These are phyloP conservation scores for Spilosoma lubricipeda DNA, from an alignment of 2,888 invertebrate genomes.

Conservation along the genomic window DNA sequence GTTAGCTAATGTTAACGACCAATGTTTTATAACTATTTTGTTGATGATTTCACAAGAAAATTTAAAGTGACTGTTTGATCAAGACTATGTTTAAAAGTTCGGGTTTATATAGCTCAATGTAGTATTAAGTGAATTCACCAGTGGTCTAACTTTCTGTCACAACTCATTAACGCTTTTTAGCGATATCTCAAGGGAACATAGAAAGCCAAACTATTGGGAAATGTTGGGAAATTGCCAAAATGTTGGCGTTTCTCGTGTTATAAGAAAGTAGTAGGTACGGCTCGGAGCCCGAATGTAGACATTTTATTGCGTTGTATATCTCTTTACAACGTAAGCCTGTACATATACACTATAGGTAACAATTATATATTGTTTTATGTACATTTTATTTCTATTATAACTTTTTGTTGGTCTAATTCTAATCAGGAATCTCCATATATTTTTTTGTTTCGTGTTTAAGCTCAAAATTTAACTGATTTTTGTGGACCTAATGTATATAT, in stretches of 20 bases:
- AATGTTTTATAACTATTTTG: slow-evolving; percentile 52
- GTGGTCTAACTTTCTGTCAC: slow-evolving; percentile 42
- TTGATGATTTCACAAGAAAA: slow-evolving; percentile 44
- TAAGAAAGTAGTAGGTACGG: slow-evolving; percentile 46
- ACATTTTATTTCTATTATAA: slow-evolving; percentile 14
- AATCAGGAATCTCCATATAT: slow-evolving; percentile 54
- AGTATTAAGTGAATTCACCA: slow-evolving; percentile 58
- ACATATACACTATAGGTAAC: slow-evolving; percentile 37
- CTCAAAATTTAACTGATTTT: slow-evolving; percentile 51
- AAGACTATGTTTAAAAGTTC: slow-evolving; percentile 58
- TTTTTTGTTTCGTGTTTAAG: slow-evolving; percentile 40
- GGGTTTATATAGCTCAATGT: slow-evolving; percentile 70
- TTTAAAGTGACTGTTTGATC: slow-evolving; percentile 41
- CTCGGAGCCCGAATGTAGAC: slow-evolving; percentile 55
- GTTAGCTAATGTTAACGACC: slow-evolving; percentile 52
- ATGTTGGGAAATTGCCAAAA: slow-evolving; percentile 20
- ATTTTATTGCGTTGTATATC: slow-evolving; percentile 55
- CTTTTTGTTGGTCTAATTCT: slow-evolving; percentile 21
- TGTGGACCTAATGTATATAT: slow-evolving; percentile 54
- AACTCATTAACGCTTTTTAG: slow-evolving; percentile 45
- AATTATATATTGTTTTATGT: slow-evolving; percentile 40
- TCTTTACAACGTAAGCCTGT: slow-evolving; percentile 46
- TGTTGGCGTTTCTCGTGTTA: slow-evolving; percentile 49
- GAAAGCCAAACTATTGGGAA: slow-evolving; percentile 41
- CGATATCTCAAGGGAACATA: slow-evolving; percentile 42